Evolutionary conservation across 1,140 invertebrate genomes (phyloP).

Genomic region (Dreissena polymorpha): DNA sequence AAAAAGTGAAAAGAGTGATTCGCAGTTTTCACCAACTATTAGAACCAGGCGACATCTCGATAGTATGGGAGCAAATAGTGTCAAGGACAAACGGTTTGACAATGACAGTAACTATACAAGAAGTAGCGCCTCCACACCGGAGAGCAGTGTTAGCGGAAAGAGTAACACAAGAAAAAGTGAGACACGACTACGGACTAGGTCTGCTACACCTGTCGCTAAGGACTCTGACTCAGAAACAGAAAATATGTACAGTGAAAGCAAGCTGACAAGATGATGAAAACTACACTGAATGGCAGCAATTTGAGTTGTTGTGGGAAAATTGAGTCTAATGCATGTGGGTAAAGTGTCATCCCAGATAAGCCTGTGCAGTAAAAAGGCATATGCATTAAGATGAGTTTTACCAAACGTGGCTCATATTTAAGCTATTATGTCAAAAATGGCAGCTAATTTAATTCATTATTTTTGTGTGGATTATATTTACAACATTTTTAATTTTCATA

Average conservation of each 20-base stretch:
- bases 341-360: too few relatives aligned
- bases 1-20: conserved; percentile 28
- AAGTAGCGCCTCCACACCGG: conserved; percentile 61
- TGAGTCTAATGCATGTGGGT: too few relatives aligned
- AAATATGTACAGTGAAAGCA: conserved; percentile 26
- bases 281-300: too few relatives aligned
- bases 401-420: too few relatives aligned
- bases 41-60: conserved; percentile 52
- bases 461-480: too few relatives aligned
- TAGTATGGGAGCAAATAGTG: conserved; percentile 42
- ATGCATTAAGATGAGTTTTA: too few relatives aligned
- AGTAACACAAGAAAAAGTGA: conserved; percentile 29
- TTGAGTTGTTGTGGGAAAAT: too few relatives aligned
- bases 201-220: conserved; percentile 31
- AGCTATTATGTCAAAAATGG: too few relatives aligned
- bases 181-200: conserved; percentile 31
- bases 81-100: conserved; percentile 48
- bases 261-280: conserved; percentile 15
- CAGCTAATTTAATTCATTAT: too few relatives aligned
- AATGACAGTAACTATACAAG: conserved; percentile 39
- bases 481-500: too few relatives aligned
- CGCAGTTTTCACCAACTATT: neutral
- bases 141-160: conserved; percentile 55
- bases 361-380: too few relatives aligned
- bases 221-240: conserved; percentile 50